These are phyloP conservation scores for Blastobasis lacticolella DNA, from an alignment of 2,888 invertebrate genomes.

Conservation along the genomic window DNA sequence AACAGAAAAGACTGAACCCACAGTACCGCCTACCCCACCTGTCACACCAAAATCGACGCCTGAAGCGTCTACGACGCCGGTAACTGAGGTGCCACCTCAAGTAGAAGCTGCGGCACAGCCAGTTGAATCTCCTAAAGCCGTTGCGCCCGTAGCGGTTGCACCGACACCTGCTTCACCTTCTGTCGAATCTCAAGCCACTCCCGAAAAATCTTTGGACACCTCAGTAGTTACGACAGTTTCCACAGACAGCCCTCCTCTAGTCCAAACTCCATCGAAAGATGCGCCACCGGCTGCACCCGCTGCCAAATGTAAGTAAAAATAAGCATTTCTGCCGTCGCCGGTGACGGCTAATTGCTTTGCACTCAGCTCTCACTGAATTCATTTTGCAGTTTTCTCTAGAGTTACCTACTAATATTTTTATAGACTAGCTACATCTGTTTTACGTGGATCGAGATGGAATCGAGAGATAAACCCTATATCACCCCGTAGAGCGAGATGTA, in stretches of 20 bases:
- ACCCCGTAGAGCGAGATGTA: slow-evolving; percentile 39
- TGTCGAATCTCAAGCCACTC: slow-evolving; percentile 13
- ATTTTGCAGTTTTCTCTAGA: slow-evolving; percentile 64
- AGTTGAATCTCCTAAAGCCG: slow-evolving; percentile 7
- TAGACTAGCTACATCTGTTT: slow-evolving; percentile 47
- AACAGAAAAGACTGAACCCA: slow-evolving; percentile 20
- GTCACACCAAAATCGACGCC: slow-evolving; percentile 21
- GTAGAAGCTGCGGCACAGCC: background rate
- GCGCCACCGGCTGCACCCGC: slow-evolving; percentile 39
- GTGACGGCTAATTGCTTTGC: slow-evolving; percentile 56
- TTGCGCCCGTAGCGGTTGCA: slow-evolving; percentile 4
- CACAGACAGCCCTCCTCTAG: slow-evolving; percentile 59
- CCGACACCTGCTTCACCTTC: slow-evolving; percentile 8
- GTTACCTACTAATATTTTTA: slow-evolving; percentile 55
- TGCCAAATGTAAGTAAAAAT: slow-evolving; percentile 60
- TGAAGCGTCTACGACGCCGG: slow-evolving; percentile 16
- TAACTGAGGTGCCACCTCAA: background rate
- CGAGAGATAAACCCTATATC: slow-evolving; percentile 11
- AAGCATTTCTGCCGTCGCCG: slow-evolving; percentile 19
- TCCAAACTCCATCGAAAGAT: slow-evolving; percentile 58
- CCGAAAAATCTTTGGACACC: slow-evolving; percentile 19
- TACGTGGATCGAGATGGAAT: slow-evolving; percentile 29
- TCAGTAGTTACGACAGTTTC: slow-evolving; percentile 13
- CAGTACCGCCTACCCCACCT: slow-evolving; percentile 22
- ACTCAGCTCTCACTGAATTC: slow-evolving; percentile 61